Percentiles rank a stretch among this genome's conserved stretches.
phyloP scores from a whole-genome alignment of 2,797 vertebrate genomes.

The Pangasius larnaudii region DNA sequence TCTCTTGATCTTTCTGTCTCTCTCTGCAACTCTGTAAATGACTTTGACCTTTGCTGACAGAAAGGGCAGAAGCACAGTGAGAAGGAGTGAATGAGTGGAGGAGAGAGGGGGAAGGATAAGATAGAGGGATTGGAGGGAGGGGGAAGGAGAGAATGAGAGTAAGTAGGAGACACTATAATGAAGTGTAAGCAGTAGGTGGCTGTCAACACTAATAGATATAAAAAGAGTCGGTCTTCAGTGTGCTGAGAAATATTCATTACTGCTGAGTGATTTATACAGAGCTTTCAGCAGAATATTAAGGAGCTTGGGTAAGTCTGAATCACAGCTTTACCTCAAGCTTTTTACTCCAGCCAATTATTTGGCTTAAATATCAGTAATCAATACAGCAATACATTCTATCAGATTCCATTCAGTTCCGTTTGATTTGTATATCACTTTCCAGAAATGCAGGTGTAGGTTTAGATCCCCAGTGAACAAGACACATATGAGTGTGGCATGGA shows the following conservation, averaged over 20 bases:
- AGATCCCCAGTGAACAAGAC: not conserved
- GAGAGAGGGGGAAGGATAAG: conserved; percentile 59
- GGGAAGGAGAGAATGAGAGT: conserved; percentile 47
- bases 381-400: not conserved
- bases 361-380: not conserved
- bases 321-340: not conserved
- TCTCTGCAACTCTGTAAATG: conserved; percentile 69
- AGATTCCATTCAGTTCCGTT: not conserved
- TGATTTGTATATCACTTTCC: not conserved
- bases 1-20: conserved; percentile 42
- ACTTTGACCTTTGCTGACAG: conserved; percentile 73
- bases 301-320: not conserved
- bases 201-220: conserved; percentile 71
- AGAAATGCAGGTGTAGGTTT: not conserved
- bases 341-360: not conserved
- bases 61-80: conserved; percentile 55
- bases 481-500: not conserved
- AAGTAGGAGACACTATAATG: conserved; percentile 68
- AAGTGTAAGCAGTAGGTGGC: conserved; percentile 72
- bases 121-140: conserved; percentile 37
- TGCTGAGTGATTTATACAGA: not conserved
- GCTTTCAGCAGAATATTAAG: not conserved
- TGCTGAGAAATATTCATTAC: conserved; percentile 1
- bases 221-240: not conserved
- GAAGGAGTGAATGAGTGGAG: conserved; percentile 53